phyloP scores from a whole-genome alignment of 2,888 invertebrate genomes.

The Synergus umbraculus region DNA sequence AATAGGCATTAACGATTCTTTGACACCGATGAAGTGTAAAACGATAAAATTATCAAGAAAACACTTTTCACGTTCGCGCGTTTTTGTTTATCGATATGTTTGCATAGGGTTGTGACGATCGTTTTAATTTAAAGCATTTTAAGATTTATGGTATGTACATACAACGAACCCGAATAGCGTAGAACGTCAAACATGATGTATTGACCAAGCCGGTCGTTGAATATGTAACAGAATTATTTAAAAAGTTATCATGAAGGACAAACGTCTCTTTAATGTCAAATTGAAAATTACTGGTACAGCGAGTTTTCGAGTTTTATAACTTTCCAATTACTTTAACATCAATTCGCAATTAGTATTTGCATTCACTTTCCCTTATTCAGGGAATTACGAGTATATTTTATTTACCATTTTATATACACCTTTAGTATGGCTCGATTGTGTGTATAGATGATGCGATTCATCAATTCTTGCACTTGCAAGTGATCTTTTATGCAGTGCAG shows the following conservation, averaged over 20 bases:
- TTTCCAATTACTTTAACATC: too few species aligned
- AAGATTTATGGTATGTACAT: slow-evolving; percentile 6
- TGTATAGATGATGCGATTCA: neutral
- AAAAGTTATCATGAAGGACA: neutral
- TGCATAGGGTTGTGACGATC: neutral
- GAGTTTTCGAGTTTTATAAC: too few species aligned
- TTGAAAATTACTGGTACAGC: neutral
- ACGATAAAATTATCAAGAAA: slow-evolving; percentile 22
- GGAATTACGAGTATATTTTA: too few species aligned
- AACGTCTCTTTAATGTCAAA: neutral
- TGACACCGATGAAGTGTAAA: slow-evolving; percentile 18
- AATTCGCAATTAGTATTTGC: too few species aligned
- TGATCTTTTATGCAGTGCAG: slow-evolving; percentile 29
- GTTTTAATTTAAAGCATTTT: slow-evolving; percentile 16
- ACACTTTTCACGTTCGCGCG: neutral
- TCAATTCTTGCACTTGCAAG: neutral
- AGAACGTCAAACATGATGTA: slow-evolving; percentile 4
- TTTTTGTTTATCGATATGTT: neutral
- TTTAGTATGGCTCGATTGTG: neutral
- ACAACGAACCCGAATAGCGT: neutral
- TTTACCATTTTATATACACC: neutral
- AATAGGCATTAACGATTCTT: slow-evolving; percentile 18
- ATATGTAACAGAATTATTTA: neutral
- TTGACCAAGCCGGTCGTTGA: neutral
- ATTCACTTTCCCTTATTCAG: too few species aligned